These are phyloP conservation scores for Achroia grisella DNA, from an alignment of 1,140 invertebrate species.

Conservation along the genomic window DNA sequence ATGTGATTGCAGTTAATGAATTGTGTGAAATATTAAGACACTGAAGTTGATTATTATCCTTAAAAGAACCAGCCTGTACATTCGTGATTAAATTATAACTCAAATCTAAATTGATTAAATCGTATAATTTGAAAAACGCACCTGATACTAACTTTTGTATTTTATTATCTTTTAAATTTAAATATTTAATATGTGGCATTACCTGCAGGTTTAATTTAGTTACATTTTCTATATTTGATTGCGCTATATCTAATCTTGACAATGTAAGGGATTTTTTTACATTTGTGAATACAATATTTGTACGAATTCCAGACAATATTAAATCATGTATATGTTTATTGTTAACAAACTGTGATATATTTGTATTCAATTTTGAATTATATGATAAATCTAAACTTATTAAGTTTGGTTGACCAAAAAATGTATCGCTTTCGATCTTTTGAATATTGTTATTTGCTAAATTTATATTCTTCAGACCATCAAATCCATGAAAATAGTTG, in stretches of 20 bases:
- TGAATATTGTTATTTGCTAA: slow-evolving; percentile 32
- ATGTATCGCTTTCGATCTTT: slow-evolving; percentile 14
- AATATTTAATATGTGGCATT: slow-evolving; percentile 16
- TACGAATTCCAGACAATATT: slow-evolving; percentile 23
- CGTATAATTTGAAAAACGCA: slow-evolving; percentile 16
- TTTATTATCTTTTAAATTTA: slow-evolving; percentile 25
- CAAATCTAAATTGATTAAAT: slow-evolving; percentile 25
- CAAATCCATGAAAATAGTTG: slow-evolving; percentile 18
- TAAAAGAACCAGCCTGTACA: slow-evolving; percentile 26
- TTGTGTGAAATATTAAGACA: slow-evolving; percentile 32
- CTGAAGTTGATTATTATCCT: slow-evolving; percentile 16
- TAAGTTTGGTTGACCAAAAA: slow-evolving; percentile 15
- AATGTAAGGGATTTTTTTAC: slow-evolving; percentile 8
- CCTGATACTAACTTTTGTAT: slow-evolving; percentile 19
- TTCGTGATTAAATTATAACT: slow-evolving; percentile 26
- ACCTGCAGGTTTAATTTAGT: slow-evolving; percentile 14
- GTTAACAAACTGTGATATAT: slow-evolving; percentile 7
- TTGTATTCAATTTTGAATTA: slow-evolving; percentile 17
- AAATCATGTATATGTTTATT: slow-evolving; percentile 20
- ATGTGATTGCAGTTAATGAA: slow-evolving; percentile 11
- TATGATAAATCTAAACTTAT: slow-evolving; percentile 26
- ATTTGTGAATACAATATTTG: slow-evolving; percentile 17
- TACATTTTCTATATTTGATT: slow-evolving; percentile 21
- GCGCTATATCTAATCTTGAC: slow-evolving; percentile 20
- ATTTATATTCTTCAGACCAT: slow-evolving; percentile 20